A percentile compares a stretch with the other conserved stretches of the same genome.
phyloP scores from a whole-genome alignment of 1,140 invertebrate species.

The Atta texana region DNA sequence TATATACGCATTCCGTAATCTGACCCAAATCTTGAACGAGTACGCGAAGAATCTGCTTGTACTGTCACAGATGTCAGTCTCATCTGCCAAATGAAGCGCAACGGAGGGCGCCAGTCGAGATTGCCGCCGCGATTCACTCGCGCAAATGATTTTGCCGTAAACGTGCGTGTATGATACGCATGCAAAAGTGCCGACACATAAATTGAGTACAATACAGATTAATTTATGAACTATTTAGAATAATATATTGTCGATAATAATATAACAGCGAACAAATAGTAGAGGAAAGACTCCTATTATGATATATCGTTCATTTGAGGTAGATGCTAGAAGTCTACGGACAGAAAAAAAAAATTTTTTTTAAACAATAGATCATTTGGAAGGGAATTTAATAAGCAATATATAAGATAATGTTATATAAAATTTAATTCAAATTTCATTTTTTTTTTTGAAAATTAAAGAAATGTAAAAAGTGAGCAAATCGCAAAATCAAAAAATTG shows the following conservation, averaged over 20 bases:
- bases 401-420: too few species aligned
- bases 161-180: neutral
- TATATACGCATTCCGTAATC: conserved; percentile 76
- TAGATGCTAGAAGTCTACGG: too few species aligned
- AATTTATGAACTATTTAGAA: neutral
- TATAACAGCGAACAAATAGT: neutral
- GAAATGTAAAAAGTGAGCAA: too few species aligned
- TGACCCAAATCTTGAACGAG: conserved; percentile 81
- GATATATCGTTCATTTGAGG: too few species aligned
- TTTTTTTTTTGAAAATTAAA: too few species aligned
- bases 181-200: neutral
- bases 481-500: too few species aligned
- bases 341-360: too few species aligned
- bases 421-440: too few species aligned
- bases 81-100: conserved; percentile 81
- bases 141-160: conserved; percentile 53
- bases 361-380: too few species aligned
- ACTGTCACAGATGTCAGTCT: conserved; percentile 79
- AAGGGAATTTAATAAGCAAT: too few species aligned
- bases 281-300: too few species aligned
- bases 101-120: conserved; percentile 63
- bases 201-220: neutral
- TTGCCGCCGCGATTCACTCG: conserved; percentile 54
- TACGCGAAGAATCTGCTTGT: conserved; percentile 57
- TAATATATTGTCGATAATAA: neutral